Percentiles rank a stretch among this genome's conserved stretches.
These are phyloP conservation scores for Brevimyrus niger DNA, from an alignment of 2,113 vertebrate species.

Conservation along the genomic window DNA sequence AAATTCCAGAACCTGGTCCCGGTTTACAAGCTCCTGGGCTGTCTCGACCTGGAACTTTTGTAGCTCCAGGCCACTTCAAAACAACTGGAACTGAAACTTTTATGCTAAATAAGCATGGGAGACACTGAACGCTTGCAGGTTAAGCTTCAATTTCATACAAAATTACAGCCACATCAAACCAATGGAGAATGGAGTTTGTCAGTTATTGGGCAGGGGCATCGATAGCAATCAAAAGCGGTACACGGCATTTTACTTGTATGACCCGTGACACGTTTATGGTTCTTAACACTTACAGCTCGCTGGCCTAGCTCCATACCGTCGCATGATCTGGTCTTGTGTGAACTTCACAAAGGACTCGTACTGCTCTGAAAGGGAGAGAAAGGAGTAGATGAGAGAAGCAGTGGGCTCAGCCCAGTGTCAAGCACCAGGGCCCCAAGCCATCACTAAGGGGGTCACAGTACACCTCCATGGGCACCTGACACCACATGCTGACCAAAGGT, in stretches of 20 bases:
- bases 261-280: background rate
- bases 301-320: slow-evolving; percentile 80
- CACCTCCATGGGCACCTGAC: background rate
- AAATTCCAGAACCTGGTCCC: background rate
- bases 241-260: background rate
- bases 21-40: background rate
- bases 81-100: background rate
- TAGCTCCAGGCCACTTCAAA: background rate
- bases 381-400: background rate
- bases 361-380: slow-evolving; percentile 66
- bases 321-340: slow-evolving; percentile 92
- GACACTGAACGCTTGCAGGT: background rate
- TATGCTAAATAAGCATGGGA: background rate
- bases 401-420: too few species aligned
- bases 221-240: background rate
- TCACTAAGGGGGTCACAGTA: background rate
- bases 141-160: background rate
- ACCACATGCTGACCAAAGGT: background rate
- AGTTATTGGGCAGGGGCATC: background rate
- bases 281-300: slow-evolving; percentile 72
- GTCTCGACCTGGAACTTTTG: background rate
- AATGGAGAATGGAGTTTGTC: background rate
- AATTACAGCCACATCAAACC: background rate
- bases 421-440: background rate
- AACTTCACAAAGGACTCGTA: slow-evolving; percentile 95